Conservation (phyloP, 2,888 invertebrate species). For the Lycia hirtaria region DNA sequence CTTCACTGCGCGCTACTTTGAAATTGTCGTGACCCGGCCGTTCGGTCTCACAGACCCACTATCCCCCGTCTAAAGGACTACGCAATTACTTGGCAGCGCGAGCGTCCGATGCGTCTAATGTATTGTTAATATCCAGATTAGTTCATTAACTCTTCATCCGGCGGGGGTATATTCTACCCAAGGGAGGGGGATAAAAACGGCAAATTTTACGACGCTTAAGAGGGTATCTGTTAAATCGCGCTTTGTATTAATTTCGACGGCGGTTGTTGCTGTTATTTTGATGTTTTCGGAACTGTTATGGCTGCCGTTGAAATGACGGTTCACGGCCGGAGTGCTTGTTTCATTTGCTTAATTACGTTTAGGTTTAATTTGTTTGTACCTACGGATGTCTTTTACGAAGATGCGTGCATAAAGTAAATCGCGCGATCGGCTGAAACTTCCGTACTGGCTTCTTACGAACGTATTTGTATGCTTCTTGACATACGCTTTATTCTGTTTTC, state of each 20-base stretch:
- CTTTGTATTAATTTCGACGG: conserved; percentile 78
- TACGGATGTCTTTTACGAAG: conserved; percentile 8
- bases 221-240: conserved; percentile 69
- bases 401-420: not conserved
- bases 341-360: conserved; percentile 68
- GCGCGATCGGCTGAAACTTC: no score
- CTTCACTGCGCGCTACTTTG: conserved; percentile 48
- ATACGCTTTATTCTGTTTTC: no score
- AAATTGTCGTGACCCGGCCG: conserved; percentile 49
- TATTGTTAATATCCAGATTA: conserved; percentile 85
- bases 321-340: conserved; percentile 53
- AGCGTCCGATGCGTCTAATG: conserved; percentile 82
- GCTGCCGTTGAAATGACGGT: conserved; percentile 42
- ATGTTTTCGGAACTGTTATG: conserved; percentile 59
- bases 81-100: conserved; percentile 62
- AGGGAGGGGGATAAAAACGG: conserved; percentile 61
- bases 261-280: conserved; percentile 68
- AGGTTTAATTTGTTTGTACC: conserved; percentile 41
- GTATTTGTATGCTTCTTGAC: no score
- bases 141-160: conserved; percentile 84
- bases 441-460: no score
- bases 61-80: conserved; percentile 56
- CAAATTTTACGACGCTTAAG: conserved; percentile 68
- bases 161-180: conserved; percentile 50
- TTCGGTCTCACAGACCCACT: conserved; percentile 47